These are phyloP conservation scores for Pheosia gnoma DNA, from an alignment of 2,888 invertebrate genomes.

Conservation along the genomic window DNA sequence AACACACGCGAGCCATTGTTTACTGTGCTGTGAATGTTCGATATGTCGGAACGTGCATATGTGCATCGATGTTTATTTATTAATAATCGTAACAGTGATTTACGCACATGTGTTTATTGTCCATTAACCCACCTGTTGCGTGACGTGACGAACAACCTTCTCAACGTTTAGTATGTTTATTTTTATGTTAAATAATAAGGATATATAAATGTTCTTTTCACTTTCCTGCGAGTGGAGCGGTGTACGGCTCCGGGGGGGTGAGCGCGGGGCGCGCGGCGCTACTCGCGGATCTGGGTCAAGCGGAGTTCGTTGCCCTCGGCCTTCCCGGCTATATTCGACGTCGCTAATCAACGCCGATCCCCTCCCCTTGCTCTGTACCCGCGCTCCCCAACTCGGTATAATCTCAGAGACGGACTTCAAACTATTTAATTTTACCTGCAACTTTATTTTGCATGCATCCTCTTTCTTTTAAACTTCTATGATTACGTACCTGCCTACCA, in stretches of 20 bases:
- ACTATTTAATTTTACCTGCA: slow-evolving; percentile 16
- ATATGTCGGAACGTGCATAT: slow-evolving; percentile 10
- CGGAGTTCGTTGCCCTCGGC: slow-evolving; percentile 84
- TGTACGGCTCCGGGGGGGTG: slow-evolving; percentile 26
- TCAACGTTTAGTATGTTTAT: slow-evolving; percentile 7
- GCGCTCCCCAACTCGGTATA: slow-evolving; percentile 42
- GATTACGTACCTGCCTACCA: too few relatives aligned
- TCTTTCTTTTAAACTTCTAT: too few relatives aligned
- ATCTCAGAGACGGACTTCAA: slow-evolving; percentile 54
- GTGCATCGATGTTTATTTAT: slow-evolving; percentile 2
- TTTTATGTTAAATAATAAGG: slow-evolving; percentile 27
- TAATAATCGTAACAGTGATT: slow-evolving; percentile 22
- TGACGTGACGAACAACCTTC: slow-evolving; percentile 13
- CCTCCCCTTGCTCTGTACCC: slow-evolving; percentile 36
- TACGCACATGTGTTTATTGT: slow-evolving; percentile 13
- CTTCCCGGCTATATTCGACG: slow-evolving; percentile 82
- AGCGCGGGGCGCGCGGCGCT: slow-evolving; percentile 43
- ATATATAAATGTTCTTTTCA: slow-evolving; percentile 71
- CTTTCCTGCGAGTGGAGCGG: slow-evolving; percentile 62
- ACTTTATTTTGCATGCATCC: too few relatives aligned
- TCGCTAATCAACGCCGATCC: slow-evolving; percentile 71
- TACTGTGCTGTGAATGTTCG: slow-evolving; percentile 37
- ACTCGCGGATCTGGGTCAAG: slow-evolving; percentile 77
- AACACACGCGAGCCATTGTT: slow-evolving; percentile 35
- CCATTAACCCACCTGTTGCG: slow-evolving; percentile 9